Conservation (phyloP, 2,888 invertebrate genomes). For the Cephus runcator region DNA sequence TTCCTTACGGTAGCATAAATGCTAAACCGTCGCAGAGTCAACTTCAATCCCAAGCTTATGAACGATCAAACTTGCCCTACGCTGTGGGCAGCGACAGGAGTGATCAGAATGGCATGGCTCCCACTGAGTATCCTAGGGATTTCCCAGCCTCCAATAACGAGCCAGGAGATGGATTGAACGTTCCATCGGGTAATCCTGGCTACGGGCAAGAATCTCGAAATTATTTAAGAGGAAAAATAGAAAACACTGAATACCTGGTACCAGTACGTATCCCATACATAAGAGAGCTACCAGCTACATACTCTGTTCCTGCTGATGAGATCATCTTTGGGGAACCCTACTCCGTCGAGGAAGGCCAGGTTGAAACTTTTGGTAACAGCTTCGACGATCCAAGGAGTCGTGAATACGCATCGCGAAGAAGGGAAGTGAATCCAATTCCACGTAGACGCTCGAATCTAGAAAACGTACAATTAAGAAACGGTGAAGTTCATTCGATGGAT, state of each 20-base stretch:
- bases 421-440: not conserved
- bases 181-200: not conserved
- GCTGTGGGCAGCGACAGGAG: not conserved
- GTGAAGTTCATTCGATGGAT: not conserved
- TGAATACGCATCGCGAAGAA: not conserved
- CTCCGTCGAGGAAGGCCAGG: not conserved
- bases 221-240: not conserved
- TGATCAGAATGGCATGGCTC: not conserved
- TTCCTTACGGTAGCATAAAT: constrained; percentile 3
- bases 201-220: not conserved
- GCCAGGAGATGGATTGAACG: not conserved
- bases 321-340: not conserved
- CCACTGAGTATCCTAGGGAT: not conserved
- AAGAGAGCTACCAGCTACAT: not conserved
- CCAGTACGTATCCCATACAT: not conserved
- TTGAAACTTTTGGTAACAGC: not conserved
- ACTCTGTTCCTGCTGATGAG: not conserved
- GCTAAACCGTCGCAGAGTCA: not conserved
- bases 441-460: not conserved
- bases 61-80: not conserved
- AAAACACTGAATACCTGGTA: not conserved
- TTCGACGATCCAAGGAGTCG: not conserved
- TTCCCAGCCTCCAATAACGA: not conserved
- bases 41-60: not conserved
- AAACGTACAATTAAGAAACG: not conserved